Base-by-base conservation (phyloP, 2,113 vertebrate genomes). In the Cebidichthys violaceus region DNA sequence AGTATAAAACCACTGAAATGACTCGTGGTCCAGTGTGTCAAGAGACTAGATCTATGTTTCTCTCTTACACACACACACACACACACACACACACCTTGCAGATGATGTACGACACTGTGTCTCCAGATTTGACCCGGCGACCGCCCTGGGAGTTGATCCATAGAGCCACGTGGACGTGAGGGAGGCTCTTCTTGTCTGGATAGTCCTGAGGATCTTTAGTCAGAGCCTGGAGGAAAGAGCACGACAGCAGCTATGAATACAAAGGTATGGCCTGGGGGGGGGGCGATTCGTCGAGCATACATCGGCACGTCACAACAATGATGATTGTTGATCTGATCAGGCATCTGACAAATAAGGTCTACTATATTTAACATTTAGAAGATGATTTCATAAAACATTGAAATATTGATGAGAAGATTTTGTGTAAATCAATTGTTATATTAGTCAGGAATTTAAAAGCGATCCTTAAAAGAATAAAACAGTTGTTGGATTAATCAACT, bases 171-270 rank as follows among this genome's bases (percentile, higher is more conserved):
- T 99, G 98, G 37, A 99, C 98, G 43, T 99, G 98, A 79, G 98
- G 98, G 54, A 99, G 94, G 82, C 75, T 94, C 93, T 99, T 99
- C 92, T 98, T 99, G 90, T 99, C 98, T 27, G 98, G 98, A 87
- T 99, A 99, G 95, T 99, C 98, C 89, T 99, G 98, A 39, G 98
- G 98, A 83, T 99, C 97, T 88, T 99, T 99, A 22, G 98, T 99
- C 85, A 99, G 88, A 18, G 97, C 96, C 98, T 99, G 79, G 71
- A 71, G 15, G 52, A 61, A 10, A 68, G 35, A 33, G 2, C 17
- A 22, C 6, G 11, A 59, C 55, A 45, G 55, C 18, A 20, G 29
- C 18, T 2, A 75, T 29, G 1, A 54, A 62, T 4, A 71, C 8
- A 65, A 29, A 33, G 11, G n/a, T 27, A 20, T 20, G 47, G 47